These are phyloP conservation scores for Drosophila lini DNA, from an alignment of 1,140 invertebrate species.

Conservation along the genomic window DNA sequence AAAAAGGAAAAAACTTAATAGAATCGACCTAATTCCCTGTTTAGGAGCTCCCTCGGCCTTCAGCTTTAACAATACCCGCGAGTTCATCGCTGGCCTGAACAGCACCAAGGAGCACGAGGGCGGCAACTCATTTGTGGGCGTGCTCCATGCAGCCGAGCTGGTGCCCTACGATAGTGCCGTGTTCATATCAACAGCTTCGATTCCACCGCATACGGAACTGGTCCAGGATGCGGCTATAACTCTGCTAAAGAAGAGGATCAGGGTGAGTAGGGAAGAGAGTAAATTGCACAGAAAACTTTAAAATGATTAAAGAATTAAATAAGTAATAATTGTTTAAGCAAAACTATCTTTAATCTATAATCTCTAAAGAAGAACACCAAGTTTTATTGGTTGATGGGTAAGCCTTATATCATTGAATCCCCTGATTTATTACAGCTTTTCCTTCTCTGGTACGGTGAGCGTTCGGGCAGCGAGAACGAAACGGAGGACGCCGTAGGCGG, in stretches of 20 bases:
- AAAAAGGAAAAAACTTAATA: too few species aligned
- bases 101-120: constrained; percentile 78
- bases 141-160: constrained; percentile 84
- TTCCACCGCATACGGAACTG: constrained; percentile 85
- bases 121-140: constrained; percentile 78
- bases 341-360: neutral
- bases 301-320: neutral
- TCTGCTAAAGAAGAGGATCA: constrained; percentile 85
- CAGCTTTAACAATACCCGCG: constrained; percentile 81
- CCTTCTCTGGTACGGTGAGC: constrained; percentile 74
- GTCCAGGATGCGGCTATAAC: constrained; percentile 85
- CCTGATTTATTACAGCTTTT: constrained; percentile 14
- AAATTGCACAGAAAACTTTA: neutral
- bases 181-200: constrained; percentile 85
- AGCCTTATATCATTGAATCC: neutral
- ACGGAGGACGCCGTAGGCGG: constrained; percentile 76
- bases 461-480: constrained; percentile 73
- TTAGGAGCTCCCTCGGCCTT: constrained; percentile 77
- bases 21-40: neutral
- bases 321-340: neutral
- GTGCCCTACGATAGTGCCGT: constrained; percentile 87
- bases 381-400: too few species aligned
- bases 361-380: neutral
- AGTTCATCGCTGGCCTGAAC: constrained; percentile 81
- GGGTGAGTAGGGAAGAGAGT: constrained; percentile 75